These are phyloP conservation scores for Centropristis striata DNA, from an alignment of 2,113 vertebrate species.

Conservation along the genomic window DNA sequence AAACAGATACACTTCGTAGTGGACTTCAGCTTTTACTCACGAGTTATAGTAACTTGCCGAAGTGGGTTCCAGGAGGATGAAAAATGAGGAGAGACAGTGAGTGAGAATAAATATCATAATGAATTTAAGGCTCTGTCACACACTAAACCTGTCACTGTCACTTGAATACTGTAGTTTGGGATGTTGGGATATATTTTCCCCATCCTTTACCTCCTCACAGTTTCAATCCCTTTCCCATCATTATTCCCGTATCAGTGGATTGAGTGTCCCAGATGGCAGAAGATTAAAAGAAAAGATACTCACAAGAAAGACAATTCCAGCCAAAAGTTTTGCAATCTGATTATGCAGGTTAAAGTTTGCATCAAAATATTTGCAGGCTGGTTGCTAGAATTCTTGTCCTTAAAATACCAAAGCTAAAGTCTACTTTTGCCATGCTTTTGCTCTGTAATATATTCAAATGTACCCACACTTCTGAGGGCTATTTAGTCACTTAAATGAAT, in stretches of 20 bases:
- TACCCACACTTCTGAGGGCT: constrained; percentile 35
- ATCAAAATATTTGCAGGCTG: constrained; percentile 8
- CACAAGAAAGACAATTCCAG: constrained; percentile 29
- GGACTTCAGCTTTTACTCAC: constrained; percentile 19
- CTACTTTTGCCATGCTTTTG: background rate
- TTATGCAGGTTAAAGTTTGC: constrained; percentile 18
- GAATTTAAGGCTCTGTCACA: constrained; percentile 67
- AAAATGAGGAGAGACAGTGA: constrained; percentile 62
- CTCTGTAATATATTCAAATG: constrained; percentile 29
- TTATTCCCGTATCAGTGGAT: constrained; percentile 54
- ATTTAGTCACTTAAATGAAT: constrained; percentile 52
- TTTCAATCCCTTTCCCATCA: constrained; percentile 58
- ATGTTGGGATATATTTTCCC: constrained; percentile 41
- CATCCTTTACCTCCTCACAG: constrained; percentile 27
- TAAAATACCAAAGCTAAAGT: background rate
- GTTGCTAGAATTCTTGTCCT: background rate
- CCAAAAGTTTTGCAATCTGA: constrained; percentile 31
- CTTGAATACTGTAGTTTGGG: constrained; percentile 54
- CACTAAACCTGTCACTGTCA: constrained; percentile 61
- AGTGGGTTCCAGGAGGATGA: constrained; percentile 21
- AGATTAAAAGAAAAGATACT: constrained; percentile 65
- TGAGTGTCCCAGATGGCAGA: constrained; percentile 45
- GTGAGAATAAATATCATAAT: constrained; percentile 64
- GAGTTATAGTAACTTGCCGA: constrained; percentile 31
- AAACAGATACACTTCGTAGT: constrained; percentile 21